Base-by-base conservation (phyloP, 92 coral and sea anemone genomes). In the Porites evermanni region DNA sequence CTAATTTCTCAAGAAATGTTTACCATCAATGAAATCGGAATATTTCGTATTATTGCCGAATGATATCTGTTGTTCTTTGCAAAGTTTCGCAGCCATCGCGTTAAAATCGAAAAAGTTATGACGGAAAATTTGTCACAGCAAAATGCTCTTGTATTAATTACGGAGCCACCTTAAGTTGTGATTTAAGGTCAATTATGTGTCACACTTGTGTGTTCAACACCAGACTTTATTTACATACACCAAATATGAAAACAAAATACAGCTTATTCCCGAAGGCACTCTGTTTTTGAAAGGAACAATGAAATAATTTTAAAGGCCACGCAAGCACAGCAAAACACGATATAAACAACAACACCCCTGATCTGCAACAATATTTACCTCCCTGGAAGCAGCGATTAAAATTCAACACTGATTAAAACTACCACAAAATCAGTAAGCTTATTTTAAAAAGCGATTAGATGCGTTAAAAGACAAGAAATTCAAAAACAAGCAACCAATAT, bases 141-240 rank as follows among this genome's bases (percentile, higher is more conserved):
- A 21, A 21, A 21, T 21, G 21, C 21, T 21, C 21, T 21, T 21
- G 21, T 21, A 21, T 21, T 21, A 21, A 21, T 21, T 21, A 21
- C 21, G 21, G 21, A 21, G 21, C 21, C 21, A 21, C 21, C 21
- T 24, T 24, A 67, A 67, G 20, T 67, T 67, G 23, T 67, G 71
- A 67, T 67, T 67, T 21, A 13, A 19, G 26, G 26, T 67, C 12
- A 53, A 53, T 53, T 53, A 8, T 8, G 19, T 67, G 71, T 67
- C 71, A 67, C 71, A 67, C 71, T 53, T 53, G 71, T 12, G 71
- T 67, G 71, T 67, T 19, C 71, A 67, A 67, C 71, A n/a, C 71
- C 23, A 12, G 71, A 67, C 71, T 67, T 67, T 53, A 53, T 53
- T 53, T 53, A 53, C 12, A 53, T 53, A 53, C 8, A 53, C 59